phyloP scores from a whole-genome alignment of 2,797 vertebrate species.

The Thripadectes ignobilis region DNA sequence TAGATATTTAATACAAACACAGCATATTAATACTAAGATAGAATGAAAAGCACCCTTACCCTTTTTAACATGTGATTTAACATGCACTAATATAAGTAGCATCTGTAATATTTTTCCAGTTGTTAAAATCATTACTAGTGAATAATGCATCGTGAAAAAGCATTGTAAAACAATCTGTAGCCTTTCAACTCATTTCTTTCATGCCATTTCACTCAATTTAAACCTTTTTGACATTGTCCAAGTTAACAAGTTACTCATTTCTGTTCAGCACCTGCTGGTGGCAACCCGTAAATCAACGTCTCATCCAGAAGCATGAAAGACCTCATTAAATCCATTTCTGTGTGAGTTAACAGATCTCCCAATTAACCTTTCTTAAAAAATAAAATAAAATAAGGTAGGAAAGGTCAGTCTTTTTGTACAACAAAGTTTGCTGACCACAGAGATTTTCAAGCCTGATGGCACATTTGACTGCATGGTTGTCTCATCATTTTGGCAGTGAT shows the following conservation, averaged over 20 bases:
- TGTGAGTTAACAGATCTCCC: conserved; percentile 36
- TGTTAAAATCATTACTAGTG: conserved; percentile 15
- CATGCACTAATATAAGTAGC: neutral
- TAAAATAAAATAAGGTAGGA: neutral
- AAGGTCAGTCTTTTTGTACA: conserved; percentile 31
- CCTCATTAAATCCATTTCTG: conserved; percentile 42
- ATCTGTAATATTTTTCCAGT: neutral
- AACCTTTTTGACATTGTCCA: conserved; percentile 28
- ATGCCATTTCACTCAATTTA: conserved; percentile 15
- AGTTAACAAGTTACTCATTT: conserved; percentile 10
- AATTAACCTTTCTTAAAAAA: conserved; percentile 41
- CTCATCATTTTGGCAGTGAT: conserved; percentile 64
- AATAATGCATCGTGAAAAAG: neutral
- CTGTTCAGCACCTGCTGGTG: conserved; percentile 19
- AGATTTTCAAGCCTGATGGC: conserved; percentile 53
- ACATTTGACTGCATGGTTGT: conserved; percentile 46
- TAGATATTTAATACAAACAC: neutral
- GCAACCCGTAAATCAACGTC: neutral
- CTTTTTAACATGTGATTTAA: neutral
- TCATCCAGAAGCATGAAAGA: conserved; percentile 13
- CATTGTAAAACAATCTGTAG: conserved; percentile 15
- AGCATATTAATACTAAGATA: neutral
- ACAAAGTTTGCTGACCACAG: conserved; percentile 41
- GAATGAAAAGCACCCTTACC: neutral
- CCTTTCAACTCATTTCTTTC: conserved; percentile 27